phyloP scores from a whole-genome alignment of 1,140 invertebrate genomes.

The Bombus sibiricus region DNA sequence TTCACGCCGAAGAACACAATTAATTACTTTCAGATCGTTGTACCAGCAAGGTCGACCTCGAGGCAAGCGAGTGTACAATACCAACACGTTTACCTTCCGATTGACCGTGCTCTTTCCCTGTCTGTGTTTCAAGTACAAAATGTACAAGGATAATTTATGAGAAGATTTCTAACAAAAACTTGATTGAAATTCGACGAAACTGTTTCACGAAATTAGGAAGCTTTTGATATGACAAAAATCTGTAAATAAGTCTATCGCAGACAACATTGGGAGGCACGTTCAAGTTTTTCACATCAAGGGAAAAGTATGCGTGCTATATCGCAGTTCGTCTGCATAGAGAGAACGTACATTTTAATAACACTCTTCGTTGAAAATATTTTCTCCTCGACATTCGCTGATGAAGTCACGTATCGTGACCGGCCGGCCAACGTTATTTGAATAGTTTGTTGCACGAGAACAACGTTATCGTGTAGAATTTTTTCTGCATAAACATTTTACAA shows the following conservation, averaged over 20 bases:
- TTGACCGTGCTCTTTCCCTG: conserved; percentile 8
- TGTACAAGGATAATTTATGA: neutral
- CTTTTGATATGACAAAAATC: neutral
- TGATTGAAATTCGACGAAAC: neutral
- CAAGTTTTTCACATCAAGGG: neutral
- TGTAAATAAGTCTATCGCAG: neutral
- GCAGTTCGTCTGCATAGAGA: neutral
- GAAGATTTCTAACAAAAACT: neutral
- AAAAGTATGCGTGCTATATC: neutral
- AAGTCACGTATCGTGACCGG: conserved; percentile 24
- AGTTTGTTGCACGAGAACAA: neutral
- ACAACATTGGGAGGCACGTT: neutral
- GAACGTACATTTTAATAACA: conserved; percentile 12
- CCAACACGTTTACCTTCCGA: conserved; percentile 30
- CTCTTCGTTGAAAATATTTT: conserved; percentile 33
- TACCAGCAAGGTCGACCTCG: conserved; percentile 46
- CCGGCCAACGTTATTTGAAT: neutral
- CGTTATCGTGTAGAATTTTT: neutral
- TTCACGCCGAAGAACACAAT: conserved; percentile 24
- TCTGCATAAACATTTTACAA: neutral
- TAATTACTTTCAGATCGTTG: conserved; percentile 53
- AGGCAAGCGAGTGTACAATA: conserved; percentile 39
- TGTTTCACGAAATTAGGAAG: neutral
- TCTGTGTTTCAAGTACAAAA: neutral
- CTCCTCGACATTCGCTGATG: neutral